Conservation (phyloP, 2,888 invertebrate species). For the Antheraea yamamai region DNA sequence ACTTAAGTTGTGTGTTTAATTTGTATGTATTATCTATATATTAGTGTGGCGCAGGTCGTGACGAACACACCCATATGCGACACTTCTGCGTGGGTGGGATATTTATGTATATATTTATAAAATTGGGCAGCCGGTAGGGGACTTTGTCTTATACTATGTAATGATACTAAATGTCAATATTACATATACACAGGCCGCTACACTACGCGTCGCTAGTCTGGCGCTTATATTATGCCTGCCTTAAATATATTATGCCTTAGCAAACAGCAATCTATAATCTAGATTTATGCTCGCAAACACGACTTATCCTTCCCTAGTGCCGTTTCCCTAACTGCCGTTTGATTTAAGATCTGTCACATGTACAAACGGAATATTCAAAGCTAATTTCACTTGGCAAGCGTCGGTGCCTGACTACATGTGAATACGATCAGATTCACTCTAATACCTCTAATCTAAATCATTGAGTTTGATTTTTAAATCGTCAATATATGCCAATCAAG, state of each 20-base stretch:
- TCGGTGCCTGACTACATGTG: neutral
- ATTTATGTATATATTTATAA: no score
- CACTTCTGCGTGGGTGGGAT: no score
- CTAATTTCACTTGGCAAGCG: neutral
- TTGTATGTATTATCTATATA: no score
- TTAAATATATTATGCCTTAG: neutral
- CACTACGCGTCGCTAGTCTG: no score
- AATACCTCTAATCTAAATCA: neutral
- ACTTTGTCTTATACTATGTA: no score
- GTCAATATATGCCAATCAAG: neutral
- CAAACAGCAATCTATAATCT: neutral
- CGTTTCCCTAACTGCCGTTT: neutral
- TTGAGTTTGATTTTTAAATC: neutral
- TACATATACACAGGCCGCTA: no score
- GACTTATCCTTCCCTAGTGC: neutral
- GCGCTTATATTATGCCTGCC: no score
- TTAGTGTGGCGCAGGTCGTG: no score
- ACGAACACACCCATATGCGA: no score
- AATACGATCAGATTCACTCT: neutral
- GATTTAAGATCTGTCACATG: slow-evolving; percentile 8
- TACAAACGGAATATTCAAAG: slow-evolving; percentile 9
- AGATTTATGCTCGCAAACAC: neutral
- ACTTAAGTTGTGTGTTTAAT: no score
- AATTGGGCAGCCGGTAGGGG: no score
- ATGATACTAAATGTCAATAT: no score